Conservation (phyloP, 2,888 invertebrate genomes). For the Hymenopus coronatus region DNA sequence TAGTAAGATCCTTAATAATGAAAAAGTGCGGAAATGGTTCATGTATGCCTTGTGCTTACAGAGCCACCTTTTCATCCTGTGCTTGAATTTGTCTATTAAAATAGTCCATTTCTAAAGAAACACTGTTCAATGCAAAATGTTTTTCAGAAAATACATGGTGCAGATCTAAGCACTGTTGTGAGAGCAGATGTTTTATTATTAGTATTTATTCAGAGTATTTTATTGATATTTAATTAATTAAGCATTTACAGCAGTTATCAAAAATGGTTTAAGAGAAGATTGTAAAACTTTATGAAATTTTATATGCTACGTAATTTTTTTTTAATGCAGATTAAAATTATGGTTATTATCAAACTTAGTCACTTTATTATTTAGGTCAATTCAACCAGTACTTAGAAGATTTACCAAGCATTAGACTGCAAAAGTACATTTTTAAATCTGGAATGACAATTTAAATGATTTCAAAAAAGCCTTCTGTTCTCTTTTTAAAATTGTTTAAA, state of each 20-base stretch:
- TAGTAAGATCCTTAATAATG: not conserved
- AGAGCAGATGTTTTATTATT: not conserved
- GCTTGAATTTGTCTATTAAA: not conserved
- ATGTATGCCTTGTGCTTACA: not conserved
- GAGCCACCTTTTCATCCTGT: not conserved
- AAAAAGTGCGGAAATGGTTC: not conserved
- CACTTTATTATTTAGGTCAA: too few relatives aligned
- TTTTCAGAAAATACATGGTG: not conserved
- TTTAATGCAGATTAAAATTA: not conserved
- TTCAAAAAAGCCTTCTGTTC: too few relatives aligned
- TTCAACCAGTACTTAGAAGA: too few relatives aligned
- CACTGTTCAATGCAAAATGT: not conserved
- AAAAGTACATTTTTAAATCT: too few relatives aligned
- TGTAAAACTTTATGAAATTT: not conserved
- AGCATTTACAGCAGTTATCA: not conserved
- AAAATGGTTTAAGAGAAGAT: not conserved
- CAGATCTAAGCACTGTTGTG: not conserved
- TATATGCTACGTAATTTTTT: not conserved
- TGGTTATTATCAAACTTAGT: not conserved
- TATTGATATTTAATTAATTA: not conserved
- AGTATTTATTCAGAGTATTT: not conserved
- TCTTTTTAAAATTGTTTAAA: too few relatives aligned
- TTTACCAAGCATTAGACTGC: too few relatives aligned
- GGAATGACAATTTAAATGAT: too few relatives aligned
- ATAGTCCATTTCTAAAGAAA: too few relatives aligned